Base-by-base conservation (phyloP, 1,140 invertebrate genomes). In the Tigriopus japonicus region DNA sequence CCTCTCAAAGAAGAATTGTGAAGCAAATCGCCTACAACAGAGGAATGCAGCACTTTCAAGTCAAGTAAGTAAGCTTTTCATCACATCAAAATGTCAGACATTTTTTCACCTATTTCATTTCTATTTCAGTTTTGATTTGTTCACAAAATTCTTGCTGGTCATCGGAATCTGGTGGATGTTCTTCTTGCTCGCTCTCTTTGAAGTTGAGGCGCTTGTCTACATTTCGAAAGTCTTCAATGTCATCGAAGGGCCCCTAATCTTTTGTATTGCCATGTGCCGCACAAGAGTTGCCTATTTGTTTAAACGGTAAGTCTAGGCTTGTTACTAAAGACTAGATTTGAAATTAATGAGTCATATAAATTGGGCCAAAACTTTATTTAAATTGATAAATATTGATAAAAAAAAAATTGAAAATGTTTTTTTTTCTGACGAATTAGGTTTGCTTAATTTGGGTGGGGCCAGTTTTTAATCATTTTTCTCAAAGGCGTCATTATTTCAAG, bases 1-100 rank as follows among this genome's bases (percentile, higher is more conserved):
- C 43, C 14, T 54, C 43, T 54, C 43, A 35, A 28, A 17, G 42
- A 54, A 42, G 45, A 42, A 61, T 61, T 3, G n/a, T 28, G 12
- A 17, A 40, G 23, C 59, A 61, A 40, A 21, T 61, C 5, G 59
- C 53, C 14, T 61, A 61, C 49, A 61, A 61, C 40, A 53, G 43
- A 53, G 35, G 28, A 24, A 61, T 61, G 49, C 59, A 61, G 17
- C 59, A 61, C 23, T 61, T 61, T 21, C 59, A 61, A 51, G 59
- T 61, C 9, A 56, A 61, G 43, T 61, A 60, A 60, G 42, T 14
- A 42, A 17, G 2, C 3, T 6, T 41, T 7, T 40, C 2, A 43
- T 2, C 5, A 40, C 56, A 43, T 59, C n/a, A n/a, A n/a, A n/a
- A n/a, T n/a, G n/a, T n/a, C n/a, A n/a, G n/a, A n/a, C n/a, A n/a